Conservation (phyloP, 1,140 invertebrate species). For the Delia radicum region DNA sequence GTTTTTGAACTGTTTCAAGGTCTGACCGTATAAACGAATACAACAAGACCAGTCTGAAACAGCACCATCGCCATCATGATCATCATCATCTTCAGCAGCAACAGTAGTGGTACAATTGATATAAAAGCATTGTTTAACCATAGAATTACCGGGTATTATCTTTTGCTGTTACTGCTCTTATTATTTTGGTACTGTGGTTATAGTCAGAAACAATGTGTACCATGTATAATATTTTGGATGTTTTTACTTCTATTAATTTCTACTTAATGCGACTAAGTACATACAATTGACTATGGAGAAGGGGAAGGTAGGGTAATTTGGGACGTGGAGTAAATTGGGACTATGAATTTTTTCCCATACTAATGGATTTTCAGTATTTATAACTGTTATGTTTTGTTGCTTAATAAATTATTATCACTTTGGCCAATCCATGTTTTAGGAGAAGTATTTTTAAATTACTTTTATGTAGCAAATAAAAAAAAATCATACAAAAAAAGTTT, state of each 20-base stretch:
- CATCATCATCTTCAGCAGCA: neutral
- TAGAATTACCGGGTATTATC: neutral
- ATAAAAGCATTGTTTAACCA: neutral
- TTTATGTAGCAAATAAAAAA: no score
- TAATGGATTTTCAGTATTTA: no score
- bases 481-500: no score
- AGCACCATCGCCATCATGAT: neutral
- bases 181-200: neutral
- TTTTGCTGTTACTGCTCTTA: neutral
- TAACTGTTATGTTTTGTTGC: no score
- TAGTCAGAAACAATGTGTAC: neutral
- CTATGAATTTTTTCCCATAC: no score
- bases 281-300: neutral
- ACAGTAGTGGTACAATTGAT: neutral
- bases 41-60: neutral
- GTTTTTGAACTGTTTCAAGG: constrained; percentile 56
- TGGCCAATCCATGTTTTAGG: no score
- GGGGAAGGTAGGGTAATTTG: no score
- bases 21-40: constrained; percentile 34
- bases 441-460: no score
- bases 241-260: neutral
- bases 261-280: neutral
- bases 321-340: no score
- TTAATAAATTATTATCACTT: no score
- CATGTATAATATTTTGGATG: neutral